Evolutionary conservation across 2,888 invertebrate species (phyloP).

Genomic region (Geotrupes spiniger): DNA sequence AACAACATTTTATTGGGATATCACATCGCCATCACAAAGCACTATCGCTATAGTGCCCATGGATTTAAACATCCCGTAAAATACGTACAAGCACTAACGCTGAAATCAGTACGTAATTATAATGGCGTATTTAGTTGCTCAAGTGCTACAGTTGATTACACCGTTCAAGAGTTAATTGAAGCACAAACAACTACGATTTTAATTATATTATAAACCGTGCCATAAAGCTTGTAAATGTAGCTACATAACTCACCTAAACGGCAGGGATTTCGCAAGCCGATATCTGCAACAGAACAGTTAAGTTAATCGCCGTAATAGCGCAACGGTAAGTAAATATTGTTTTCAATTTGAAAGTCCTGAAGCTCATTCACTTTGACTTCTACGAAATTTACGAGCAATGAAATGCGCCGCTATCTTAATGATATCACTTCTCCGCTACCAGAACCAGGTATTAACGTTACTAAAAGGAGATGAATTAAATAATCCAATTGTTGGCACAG

Average conservation of each 20-base stretch:
- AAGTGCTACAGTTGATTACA: conserved; percentile 10
- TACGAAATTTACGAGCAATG: no score
- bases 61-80: no score
- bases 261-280: not conserved
- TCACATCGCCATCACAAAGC: no score
- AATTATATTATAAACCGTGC: conserved; percentile 18
- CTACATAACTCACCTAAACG: conserved; percentile 13
- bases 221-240: conserved; percentile 11
- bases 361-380: no score
- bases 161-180: conserved; percentile 15
- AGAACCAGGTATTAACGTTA: no score
- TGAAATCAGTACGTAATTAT: not conserved
- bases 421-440: no score
- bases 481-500: no score
- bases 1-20: no score
- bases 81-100: not conserved
- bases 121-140: no score
- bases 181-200: conserved; percentile 19
- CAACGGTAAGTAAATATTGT: conserved; percentile 5
- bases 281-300: conserved; percentile 22
- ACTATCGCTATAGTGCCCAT: no score
- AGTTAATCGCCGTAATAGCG: conserved; percentile 10
- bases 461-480: no score
- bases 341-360: not conserved
- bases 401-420: no score